Base-by-base conservation (phyloP, 2,888 invertebrate genomes). In the Drosophila anomalipes region DNA sequence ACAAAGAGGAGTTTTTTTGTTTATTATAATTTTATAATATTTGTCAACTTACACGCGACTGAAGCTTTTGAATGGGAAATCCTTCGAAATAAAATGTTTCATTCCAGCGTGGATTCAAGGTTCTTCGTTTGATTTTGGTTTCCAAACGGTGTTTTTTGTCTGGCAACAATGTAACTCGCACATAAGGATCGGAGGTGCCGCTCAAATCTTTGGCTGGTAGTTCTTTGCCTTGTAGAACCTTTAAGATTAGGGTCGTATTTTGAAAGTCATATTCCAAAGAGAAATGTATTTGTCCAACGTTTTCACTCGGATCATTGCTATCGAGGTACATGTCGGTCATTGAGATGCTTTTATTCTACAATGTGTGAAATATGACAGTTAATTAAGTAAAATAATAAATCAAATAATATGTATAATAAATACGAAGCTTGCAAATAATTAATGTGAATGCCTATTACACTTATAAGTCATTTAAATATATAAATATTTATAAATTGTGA, bases 321-420 rank as follows among this genome's bases (percentile, higher is more conserved):
- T 98, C 98, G 94, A 98, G 97, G 95, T 98, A 98, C 97, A 98
- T 98, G 93, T 98, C 98, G 94, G 97, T 97, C 95, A 98, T 95
- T 41, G 97, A 97, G 92, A 98, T 96, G 91, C 97, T 97, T 93
- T 97, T 96, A 94, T 96, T 97, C 95, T 98, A 96, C 91, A 97
- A 57, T 63, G 3, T 9, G 9, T 0, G 9, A 35, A 52, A 41
- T 35, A 62, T 22, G 16, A 6, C 5, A 33, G 7, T 3, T 28
- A 35, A 26, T 33, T 58, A 58, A n/a, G 19, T 28, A 28, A 28
- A 56, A 35, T 12, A 41, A 28, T 4, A 30, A 26, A 44, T 22
- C 5, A 12, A 44, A 12, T 22, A 47, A 16, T 47, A 47, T 4
- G 16, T 26, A 16, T 16, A 14, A 7, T 16, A 47, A 22, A 26